A percentile compares a stretch with the other conserved stretches of the same genome.
phyloP scores from a whole-genome alignment of 64 coral and sea anemone genomes.

The Hydrozoanthus tunicans region DNA sequence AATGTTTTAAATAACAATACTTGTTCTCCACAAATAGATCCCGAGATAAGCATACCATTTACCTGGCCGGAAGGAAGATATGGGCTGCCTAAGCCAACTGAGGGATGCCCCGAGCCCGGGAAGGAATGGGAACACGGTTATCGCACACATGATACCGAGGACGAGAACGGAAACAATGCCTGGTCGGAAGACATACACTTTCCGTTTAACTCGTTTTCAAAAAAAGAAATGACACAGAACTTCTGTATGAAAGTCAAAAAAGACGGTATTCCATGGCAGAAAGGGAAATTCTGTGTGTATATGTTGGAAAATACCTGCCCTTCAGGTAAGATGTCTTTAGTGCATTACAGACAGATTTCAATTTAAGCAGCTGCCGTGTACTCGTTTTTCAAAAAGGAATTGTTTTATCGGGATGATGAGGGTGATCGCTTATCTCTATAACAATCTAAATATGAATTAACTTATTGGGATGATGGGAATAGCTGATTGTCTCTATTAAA shows the following conservation, averaged over 20 bases:
- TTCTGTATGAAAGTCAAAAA: neutral
- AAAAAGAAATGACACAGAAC: neutral
- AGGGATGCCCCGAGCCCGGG: neutral
- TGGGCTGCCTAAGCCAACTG: neutral
- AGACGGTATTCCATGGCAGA: neutral
- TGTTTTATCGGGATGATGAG: no score
- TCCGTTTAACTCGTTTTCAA: neutral
- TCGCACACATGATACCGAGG: neutral
- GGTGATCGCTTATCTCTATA: no score
- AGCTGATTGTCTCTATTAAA: no score
- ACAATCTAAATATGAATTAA: no score
- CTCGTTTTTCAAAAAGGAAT: no score
- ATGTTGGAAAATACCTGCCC: neutral
- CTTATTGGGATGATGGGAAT: no score
- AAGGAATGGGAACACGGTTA: neutral
- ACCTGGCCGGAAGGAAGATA: conserved; percentile 12
- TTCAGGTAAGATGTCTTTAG: neutral
- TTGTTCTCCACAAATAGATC: neutral
- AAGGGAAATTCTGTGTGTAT: neutral
- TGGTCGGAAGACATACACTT: neutral
- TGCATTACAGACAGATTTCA: no score
- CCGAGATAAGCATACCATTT: neutral
- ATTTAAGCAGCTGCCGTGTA: no score
- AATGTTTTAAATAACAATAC: no score
- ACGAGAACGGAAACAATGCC: neutral